Base-by-base conservation (phyloP, 2,888 invertebrate genomes). In the Meliscaeva auricollis region DNA sequence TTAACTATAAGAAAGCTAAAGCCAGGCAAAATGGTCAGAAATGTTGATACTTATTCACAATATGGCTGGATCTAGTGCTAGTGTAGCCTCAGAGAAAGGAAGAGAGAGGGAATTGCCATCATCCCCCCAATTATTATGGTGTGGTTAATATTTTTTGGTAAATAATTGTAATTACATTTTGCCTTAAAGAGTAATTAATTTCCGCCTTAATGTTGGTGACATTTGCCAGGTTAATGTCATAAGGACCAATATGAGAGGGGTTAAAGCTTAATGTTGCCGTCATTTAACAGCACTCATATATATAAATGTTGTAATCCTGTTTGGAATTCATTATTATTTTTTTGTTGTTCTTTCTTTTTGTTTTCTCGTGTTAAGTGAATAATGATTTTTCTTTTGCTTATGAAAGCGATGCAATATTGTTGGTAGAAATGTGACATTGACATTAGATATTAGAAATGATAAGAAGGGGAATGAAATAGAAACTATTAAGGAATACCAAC, bases 141-240 rank as follows among this genome's bases (percentile, higher is more conserved):
- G 62, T 50, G 76, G 76, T 60, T 81, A 77, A 81, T 85, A 81
- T 77, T 85, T 38, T 85, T 85, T 35, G 76, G 85, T 76, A 85
- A 85, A 81, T 85, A 85, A 85, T 81, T 54, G 85, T 85, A 81
- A 81, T 85, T 81, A 81, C 81, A 85, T 26, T n/a, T 81, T 85
- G 72, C 72, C 72, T 81, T 73, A 68, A 76, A 77, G 81, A 73
- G 85, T 81, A 85, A 85, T 85, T 85, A 85, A 85, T 85, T 69
- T 81, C 13, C 13, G 69, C 50, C 56, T 85, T 85, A 85, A 85
- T 81, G 85, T 81, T 62, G 81, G 81, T 85, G 85, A 85, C 85
- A 85, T 85, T 85, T 81, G 85, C 81, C 81, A 81, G 85, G 80
- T 77, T 85, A 81, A 76, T 85, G 81, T 81, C 76, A 81, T 77